These are phyloP conservation scores for Arrhamphus sclerolepis DNA, from an alignment of 2,797 vertebrate species.

Conservation along the genomic window DNA sequence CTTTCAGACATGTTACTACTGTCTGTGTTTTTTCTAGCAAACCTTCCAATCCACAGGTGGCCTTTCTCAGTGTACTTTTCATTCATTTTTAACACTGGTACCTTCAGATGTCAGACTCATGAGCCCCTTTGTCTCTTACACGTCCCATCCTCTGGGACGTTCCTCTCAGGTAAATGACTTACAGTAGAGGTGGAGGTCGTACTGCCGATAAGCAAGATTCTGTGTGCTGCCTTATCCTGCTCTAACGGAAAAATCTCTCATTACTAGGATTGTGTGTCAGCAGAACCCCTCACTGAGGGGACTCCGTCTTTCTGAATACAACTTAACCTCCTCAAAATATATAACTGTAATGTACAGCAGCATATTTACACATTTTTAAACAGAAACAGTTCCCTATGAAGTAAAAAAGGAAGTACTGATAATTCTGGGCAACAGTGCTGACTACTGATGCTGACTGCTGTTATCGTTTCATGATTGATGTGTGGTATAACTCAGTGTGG, in stretches of 20 bases:
- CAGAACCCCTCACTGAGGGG: constrained; percentile 10
- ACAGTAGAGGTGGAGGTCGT: constrained; percentile 41
- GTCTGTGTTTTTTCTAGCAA: constrained; percentile 65
- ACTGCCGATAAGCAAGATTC: constrained; percentile 27
- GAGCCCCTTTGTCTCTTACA: constrained; percentile 24
- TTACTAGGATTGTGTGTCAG: constrained; percentile 22
- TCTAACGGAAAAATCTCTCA: constrained; percentile 24
- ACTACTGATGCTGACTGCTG: no score
- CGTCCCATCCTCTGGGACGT: constrained; percentile 22
- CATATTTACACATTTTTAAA: no score
- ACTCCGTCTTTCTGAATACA: no score
- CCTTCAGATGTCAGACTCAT: constrained; percentile 45
- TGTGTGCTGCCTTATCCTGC: constrained; percentile 10
- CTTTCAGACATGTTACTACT: constrained; percentile 74
- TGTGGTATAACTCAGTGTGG: no score
- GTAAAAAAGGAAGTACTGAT: no score
- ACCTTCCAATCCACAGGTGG: constrained; percentile 65
- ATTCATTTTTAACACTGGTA: constrained; percentile 79
- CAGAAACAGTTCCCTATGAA: no score
- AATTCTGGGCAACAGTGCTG: no score
- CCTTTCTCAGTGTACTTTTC: constrained; percentile 72
- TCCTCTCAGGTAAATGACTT: constrained; percentile 38
- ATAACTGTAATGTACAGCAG: no score
- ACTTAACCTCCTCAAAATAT: no score
- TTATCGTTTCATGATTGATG: no score